Evolutionary conservation across 2,888 invertebrate genomes (phyloP).

Genomic region (Saturnia pavonia): DNA sequence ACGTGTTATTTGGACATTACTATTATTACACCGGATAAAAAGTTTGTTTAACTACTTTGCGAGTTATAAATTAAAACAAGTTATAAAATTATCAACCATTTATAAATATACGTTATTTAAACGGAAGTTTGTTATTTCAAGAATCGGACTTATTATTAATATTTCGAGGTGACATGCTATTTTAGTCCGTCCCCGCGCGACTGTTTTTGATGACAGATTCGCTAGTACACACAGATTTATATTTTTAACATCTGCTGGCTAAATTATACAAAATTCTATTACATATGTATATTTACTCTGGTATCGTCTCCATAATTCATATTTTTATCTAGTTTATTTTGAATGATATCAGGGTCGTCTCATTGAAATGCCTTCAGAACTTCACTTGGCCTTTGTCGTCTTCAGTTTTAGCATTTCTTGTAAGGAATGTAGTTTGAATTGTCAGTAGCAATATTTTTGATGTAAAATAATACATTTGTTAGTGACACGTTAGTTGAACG

Average conservation of each 20-base stretch:
- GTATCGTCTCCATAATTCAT: conserved; percentile 1
- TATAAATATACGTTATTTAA: neutral
- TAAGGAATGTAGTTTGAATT: neutral
- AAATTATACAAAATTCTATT: conserved; percentile 20
- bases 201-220: conserved; percentile 41
- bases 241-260: conserved; percentile 32
- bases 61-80: neutral
- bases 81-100: neutral
- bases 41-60: neutral
- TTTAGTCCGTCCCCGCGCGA: conserved; percentile 44
- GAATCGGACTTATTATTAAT: conserved; percentile 55
- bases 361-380: neutral
- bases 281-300: neutral
- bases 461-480: no score
- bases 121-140: conserved; percentile 26
- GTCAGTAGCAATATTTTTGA: no score
- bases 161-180: conserved; percentile 63
- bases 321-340: conserved; percentile 3
- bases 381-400: neutral
- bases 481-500: no score
- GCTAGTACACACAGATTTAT: conserved; percentile 32
- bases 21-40: neutral
- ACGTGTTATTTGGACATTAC: neutral
- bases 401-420: neutral
- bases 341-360: neutral